Conservation (phyloP, 2,113 vertebrate genomes). For the Halcyon senegalensis region DNA sequence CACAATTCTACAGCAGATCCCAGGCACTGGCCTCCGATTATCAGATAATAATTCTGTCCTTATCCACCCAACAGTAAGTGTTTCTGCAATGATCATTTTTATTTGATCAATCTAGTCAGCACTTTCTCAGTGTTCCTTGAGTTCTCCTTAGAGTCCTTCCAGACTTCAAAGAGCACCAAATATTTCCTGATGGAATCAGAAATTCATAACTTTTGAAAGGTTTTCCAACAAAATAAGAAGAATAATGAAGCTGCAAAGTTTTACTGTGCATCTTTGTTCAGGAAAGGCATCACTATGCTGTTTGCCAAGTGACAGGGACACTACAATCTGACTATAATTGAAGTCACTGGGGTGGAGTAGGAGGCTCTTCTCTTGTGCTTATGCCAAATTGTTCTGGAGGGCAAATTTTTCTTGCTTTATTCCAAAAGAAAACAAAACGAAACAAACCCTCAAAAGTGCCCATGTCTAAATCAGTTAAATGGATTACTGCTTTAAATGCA, state of each 20-base stretch:
- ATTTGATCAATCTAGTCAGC: neutral
- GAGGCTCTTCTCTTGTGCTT: neutral
- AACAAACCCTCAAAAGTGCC: neutral
- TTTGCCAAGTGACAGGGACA: neutral
- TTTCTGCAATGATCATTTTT: neutral
- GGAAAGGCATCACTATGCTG: neutral
- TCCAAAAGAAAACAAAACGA: neutral
- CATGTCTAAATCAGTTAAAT: neutral
- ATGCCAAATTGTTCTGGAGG: neutral
- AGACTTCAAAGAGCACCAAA: neutral
- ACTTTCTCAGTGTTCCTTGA: neutral
- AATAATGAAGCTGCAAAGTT: neutral
- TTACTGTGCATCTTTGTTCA: neutral
- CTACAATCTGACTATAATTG: neutral
- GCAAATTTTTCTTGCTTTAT: neutral
- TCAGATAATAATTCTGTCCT: neutral
- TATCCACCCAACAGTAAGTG: neutral
- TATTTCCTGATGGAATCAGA: neutral
- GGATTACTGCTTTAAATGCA: conserved; percentile 35
- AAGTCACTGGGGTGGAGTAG: neutral
- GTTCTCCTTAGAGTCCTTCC: neutral
- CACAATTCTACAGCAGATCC: neutral
- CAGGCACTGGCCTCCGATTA: neutral
- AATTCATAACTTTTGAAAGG: neutral
- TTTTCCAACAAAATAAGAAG: neutral